Base-by-base conservation (phyloP, 2,113 vertebrate genomes). In the Raphicerus campestris region DNA sequence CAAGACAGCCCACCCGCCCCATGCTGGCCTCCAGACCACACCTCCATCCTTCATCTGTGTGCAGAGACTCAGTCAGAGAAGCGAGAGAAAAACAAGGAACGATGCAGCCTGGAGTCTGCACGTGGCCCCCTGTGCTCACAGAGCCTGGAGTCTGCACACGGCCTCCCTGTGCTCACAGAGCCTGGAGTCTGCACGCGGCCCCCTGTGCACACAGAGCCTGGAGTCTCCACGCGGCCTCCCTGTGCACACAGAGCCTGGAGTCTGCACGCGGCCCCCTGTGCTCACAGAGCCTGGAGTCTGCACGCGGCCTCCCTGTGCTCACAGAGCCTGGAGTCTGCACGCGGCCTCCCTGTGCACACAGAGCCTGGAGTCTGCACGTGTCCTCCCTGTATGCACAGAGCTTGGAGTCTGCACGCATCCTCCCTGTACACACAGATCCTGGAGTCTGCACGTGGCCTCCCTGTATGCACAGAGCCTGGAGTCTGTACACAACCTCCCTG, bases 51-150 rank as follows among this genome's bases (percentile, higher is more conserved):
- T 45, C 42, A 4, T 39, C 86, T 10, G 10, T 24, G 5, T 3
- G 45, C 61, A 28, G 24, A 10, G 49, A 39, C 32, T 11, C 14
- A 26, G 5, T 35, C 15, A 22, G 19, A 22, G 10, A 5, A 39
- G n/a, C 0, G 19, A 32, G 7, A 32, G 45, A 2, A 13, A 66
- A 45, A 6, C 14, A 32, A 30, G 7, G 32, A 19, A 15, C 5
- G 14, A 17, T 32, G 0, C 11, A 22, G 42, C 20, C 75, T 4
- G 15, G 15, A 30, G 16, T 32, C 75, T 3, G 16, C 45, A 80
- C 5, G 10, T 0, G 5, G 26, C 10, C 56, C 58, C 56, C 60
- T 6, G 1, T n/a, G 0, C 0, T 2, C 60, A 16, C 60, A 32
- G 5, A 61, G 2, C 58, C 28, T 20, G 28, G 13, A 3, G 28